phyloP scores from a whole-genome alignment of 1,140 invertebrate genomes.

The Nilaparvata lugens region DNA sequence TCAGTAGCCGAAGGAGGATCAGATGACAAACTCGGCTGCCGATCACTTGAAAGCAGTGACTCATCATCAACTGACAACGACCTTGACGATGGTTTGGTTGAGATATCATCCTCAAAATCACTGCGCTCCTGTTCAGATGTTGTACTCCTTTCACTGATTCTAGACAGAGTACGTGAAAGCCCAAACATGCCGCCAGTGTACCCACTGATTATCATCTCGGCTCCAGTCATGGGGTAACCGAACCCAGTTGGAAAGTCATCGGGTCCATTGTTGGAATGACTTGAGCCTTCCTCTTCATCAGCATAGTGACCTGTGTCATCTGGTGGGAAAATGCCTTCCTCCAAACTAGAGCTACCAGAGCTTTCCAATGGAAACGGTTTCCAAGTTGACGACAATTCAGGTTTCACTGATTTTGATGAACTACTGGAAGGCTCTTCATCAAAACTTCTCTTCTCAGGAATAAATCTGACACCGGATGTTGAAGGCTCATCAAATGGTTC shows the following conservation, averaged over 20 bases:
- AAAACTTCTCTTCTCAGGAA: conserved; percentile 29
- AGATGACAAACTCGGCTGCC: conserved; percentile 73
- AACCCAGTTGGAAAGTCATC: conserved; percentile 62
- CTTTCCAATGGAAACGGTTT: conserved; percentile 69
- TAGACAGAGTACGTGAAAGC: conserved; percentile 61
- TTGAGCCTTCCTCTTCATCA: conserved; percentile 39
- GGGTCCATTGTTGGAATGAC: conserved; percentile 48
- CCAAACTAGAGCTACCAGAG: conserved; percentile 68
- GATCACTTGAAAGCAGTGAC: conserved; percentile 69
- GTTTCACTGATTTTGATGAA: conserved; percentile 24
- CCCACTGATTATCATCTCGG: conserved; percentile 58
- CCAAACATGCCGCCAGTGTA: conserved; percentile 53
- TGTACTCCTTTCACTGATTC: conserved; percentile 78
- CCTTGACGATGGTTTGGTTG: conserved; percentile 67
- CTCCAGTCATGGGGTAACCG: conserved; percentile 51
- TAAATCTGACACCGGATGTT: conserved; percentile 18
- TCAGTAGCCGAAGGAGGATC: conserved; percentile 47
- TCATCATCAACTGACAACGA: conserved; percentile 76
- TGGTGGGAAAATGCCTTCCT: conserved; percentile 66
- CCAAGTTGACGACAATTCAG: conserved; percentile 49
- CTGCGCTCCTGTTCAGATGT: conserved; percentile 69
- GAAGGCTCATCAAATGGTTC: conserved; percentile 15
- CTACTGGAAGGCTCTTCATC: conserved; percentile 28
- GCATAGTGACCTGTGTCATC: conserved; percentile 48
- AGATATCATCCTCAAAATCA: conserved; percentile 66